phyloP scores from a whole-genome alignment of 2,888 invertebrate species.

The Caenorhabditis sp. region DNA sequence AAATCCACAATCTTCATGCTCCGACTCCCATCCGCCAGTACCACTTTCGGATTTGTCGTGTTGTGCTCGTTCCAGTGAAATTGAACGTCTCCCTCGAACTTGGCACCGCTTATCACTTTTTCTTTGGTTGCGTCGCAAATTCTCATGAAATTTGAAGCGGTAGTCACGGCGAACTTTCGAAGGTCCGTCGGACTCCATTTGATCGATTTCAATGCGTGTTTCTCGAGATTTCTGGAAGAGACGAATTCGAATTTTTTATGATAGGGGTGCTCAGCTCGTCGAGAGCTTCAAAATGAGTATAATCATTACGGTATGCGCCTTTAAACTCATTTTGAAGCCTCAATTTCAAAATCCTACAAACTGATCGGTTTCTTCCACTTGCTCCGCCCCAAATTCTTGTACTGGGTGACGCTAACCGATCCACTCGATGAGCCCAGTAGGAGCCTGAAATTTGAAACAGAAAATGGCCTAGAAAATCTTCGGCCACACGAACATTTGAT shows the following conservation, averaged over 20 bases:
- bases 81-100: constrained; percentile 34
- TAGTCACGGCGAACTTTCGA: constrained; percentile 35
- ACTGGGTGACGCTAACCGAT: constrained; percentile 13
- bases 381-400: constrained; percentile 29
- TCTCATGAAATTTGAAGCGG: constrained; percentile 24
- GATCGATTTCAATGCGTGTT: constrained; percentile 18
- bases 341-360: constrained; percentile 19
- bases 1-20: constrained; percentile 56
- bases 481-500: constrained; percentile 35
- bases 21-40: constrained; percentile 50
- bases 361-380: constrained; percentile 45
- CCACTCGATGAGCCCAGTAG: constrained; percentile 30
- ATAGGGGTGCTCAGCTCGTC: neutral
- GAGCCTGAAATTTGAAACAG: constrained; percentile 18
- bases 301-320: no score
- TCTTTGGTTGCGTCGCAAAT: constrained; percentile 30
- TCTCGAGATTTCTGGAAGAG: constrained; percentile 25
- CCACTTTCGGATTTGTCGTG: constrained; percentile 52
- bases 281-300: neutral
- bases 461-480: no score
- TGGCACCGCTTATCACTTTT: constrained; percentile 18
- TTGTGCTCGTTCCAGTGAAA: constrained; percentile 67
- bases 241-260: neutral
- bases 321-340: neutral
- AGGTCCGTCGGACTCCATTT: constrained; percentile 39